phyloP scores from a whole-genome alignment of 2,113 vertebrate genomes.

The Notarius lentiginosus region DNA sequence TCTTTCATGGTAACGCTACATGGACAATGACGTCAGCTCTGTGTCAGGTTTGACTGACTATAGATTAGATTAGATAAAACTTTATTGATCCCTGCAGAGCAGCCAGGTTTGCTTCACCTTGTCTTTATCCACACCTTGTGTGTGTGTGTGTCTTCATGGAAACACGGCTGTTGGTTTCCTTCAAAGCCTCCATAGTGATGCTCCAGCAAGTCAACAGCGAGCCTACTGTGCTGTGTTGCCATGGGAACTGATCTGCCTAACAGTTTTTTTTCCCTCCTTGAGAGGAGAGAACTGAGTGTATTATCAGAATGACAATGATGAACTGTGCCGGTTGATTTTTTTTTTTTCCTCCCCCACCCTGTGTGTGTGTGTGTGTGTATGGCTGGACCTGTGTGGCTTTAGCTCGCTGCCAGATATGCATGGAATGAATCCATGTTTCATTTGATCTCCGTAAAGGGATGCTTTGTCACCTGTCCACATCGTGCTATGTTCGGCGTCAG shows the following conservation, averaged over 20 bases:
- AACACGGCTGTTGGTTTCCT: constrained; percentile 55
- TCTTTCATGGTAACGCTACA: not conserved
- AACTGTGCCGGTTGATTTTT: constrained; percentile 47
- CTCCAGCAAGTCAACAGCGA: constrained; percentile 63
- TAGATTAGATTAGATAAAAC: not conserved
- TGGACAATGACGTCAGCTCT: not conserved
- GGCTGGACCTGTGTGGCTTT: constrained; percentile 23
- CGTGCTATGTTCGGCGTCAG: constrained; percentile 26
- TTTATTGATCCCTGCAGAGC: no score
- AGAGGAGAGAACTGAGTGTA: constrained; percentile 52
- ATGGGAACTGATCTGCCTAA: constrained; percentile 72
- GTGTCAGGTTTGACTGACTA: not conserved
- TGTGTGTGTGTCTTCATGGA: constrained; percentile 43
- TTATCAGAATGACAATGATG: constrained; percentile 58
- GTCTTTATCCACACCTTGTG: not conserved
- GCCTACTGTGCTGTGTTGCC: constrained; percentile 68
- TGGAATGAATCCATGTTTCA: not conserved
- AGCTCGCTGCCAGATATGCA: not conserved
- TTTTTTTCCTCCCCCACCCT: not conserved
- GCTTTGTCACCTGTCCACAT: constrained; percentile 39
- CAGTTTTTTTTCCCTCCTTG: constrained; percentile 60
- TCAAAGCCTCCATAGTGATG: constrained; percentile 64
- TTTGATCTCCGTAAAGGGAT: constrained; percentile 12
- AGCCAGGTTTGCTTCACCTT: not conserved
- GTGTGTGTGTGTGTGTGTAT: constrained; percentile 27